These are phyloP conservation scores for Apodemia duryi DNA, from an alignment of 2,888 invertebrate genomes.

Conservation along the genomic window DNA sequence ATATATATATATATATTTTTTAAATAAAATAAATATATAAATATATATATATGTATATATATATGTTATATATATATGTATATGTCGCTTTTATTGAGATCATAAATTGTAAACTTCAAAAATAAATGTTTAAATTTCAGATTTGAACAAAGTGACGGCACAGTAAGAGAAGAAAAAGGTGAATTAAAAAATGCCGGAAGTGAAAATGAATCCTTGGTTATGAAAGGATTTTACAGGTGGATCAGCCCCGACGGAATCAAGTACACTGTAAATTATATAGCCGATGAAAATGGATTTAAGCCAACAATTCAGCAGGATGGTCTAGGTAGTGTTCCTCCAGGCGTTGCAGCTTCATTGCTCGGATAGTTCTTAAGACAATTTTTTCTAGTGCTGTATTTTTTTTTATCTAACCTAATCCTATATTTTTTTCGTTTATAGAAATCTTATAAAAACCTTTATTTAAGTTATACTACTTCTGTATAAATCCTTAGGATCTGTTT, in stretches of 20 bases:
- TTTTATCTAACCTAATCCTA: neutral
- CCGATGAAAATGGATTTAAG: slow-evolving; percentile 63
- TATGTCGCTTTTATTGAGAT: too few species aligned
- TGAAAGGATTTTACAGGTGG: slow-evolving; percentile 54
- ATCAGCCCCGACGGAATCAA: slow-evolving; percentile 51
- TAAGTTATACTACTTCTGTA: too few species aligned
- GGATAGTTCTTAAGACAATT: slow-evolving; percentile 33
- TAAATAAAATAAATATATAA: too few species aligned
- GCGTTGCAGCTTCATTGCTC: slow-evolving; percentile 46
- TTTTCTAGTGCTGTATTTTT: neutral
- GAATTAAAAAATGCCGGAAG: slow-evolving; percentile 69
- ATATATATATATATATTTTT: too few species aligned
- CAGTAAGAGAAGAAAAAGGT: slow-evolving; percentile 68
- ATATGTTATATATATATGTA: too few species aligned
- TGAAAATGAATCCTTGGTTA: slow-evolving; percentile 71
- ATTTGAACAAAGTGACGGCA: slow-evolving; percentile 76
- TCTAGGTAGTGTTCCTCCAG: slow-evolving; percentile 45
- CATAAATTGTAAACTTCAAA: too few species aligned
- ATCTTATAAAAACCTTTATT: neutral
- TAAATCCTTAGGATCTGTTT: too few species aligned
- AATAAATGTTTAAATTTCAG: slow-evolving; percentile 38
- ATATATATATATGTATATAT: too few species aligned
- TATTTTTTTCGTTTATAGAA: too few species aligned
- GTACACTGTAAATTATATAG: slow-evolving; percentile 57
- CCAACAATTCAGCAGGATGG: slow-evolving; percentile 10